These are phyloP conservation scores for Galaxias olidus DNA, from an alignment of 2,797 vertebrate species.

Conservation along the genomic window DNA sequence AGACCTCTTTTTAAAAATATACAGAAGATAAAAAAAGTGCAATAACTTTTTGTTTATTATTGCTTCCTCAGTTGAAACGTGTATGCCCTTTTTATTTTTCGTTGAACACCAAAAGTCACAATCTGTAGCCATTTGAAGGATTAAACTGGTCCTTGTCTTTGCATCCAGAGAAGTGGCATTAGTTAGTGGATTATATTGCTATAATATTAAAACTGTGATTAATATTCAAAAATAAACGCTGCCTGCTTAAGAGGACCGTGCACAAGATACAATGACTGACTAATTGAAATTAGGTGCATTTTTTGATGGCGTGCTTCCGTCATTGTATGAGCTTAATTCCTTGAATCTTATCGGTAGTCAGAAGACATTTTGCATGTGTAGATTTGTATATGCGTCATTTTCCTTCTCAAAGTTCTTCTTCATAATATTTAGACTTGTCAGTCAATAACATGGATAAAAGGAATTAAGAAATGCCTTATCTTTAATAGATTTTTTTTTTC, in stretches of 20 bases:
- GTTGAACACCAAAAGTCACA: slow-evolving; percentile 67
- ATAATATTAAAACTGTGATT: slow-evolving; percentile 77
- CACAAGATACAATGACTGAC: slow-evolving; percentile 60
- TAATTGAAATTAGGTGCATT: slow-evolving; percentile 54
- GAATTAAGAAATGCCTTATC: slow-evolving; percentile 77
- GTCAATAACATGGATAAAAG: slow-evolving; percentile 70
- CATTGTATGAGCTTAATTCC: slow-evolving; percentile 49
- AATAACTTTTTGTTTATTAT: slow-evolving; percentile 79
- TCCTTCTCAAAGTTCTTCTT: slow-evolving; percentile 67
- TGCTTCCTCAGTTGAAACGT: slow-evolving; percentile 67
- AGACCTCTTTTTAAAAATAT: slow-evolving; percentile 73
- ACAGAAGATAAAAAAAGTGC: slow-evolving; percentile 76
- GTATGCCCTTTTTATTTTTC: slow-evolving; percentile 50
- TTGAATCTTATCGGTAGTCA: slow-evolving; percentile 59
- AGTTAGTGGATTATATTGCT: slow-evolving; percentile 70
- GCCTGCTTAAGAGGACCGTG: slow-evolving; percentile 67
- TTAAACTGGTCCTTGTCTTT: slow-evolving; percentile 58
- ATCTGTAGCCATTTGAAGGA: slow-evolving; percentile 60
- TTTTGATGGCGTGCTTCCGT: slow-evolving; percentile 56
- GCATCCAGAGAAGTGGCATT: slow-evolving; percentile 63
- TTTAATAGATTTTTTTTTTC: slow-evolving; percentile 64
- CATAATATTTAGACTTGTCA: slow-evolving; percentile 71
- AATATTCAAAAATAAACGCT: slow-evolving; percentile 60
- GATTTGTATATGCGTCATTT: slow-evolving; percentile 66
- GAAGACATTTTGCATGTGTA: slow-evolving; percentile 71